phyloP scores from a whole-genome alignment of 2,888 invertebrate species.

The Drosophila robusta region DNA sequence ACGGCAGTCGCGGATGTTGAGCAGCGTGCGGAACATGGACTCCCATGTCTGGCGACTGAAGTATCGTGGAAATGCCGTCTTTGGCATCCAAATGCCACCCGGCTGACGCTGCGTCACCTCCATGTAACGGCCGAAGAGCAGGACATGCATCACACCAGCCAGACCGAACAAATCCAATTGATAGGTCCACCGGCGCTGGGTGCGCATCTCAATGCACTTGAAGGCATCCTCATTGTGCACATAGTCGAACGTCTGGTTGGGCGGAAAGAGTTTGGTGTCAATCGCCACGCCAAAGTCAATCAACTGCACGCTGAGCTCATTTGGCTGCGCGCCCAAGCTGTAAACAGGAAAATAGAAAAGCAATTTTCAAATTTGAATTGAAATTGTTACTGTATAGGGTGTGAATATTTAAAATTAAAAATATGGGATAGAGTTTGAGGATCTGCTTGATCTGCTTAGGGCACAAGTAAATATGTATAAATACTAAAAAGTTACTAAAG shows the following conservation, averaged over 20 bases:
- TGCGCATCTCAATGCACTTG: constrained; percentile 95
- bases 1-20: constrained; percentile 93
- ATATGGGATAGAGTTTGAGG: too few species aligned
- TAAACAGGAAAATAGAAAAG: constrained; percentile 3
- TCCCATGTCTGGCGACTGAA: constrained; percentile 91
- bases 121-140: constrained; percentile 96
- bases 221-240: constrained; percentile 89
- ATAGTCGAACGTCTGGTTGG: constrained; percentile 91
- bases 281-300: constrained; percentile 98
- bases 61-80: constrained; percentile 85
- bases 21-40: constrained; percentile 90
- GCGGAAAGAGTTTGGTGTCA: constrained; percentile 94
- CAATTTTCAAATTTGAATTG: not conserved
- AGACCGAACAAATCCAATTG: constrained; percentile 96
- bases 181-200: constrained; percentile 95
- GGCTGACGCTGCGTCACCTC: constrained; percentile 87
- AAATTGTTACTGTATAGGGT: not conserved
- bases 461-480: too few species aligned
- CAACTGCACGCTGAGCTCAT: constrained; percentile 90
- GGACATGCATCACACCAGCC: constrained; percentile 94
- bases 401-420: not conserved
- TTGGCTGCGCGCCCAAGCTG: constrained; percentile 85
- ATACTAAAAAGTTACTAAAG: too few species aligned
- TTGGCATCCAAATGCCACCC: constrained; percentile 80
- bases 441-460: too few species aligned